Base-by-base conservation (phyloP, 2,888 invertebrate species). In the Cyaniris semiargus region DNA sequence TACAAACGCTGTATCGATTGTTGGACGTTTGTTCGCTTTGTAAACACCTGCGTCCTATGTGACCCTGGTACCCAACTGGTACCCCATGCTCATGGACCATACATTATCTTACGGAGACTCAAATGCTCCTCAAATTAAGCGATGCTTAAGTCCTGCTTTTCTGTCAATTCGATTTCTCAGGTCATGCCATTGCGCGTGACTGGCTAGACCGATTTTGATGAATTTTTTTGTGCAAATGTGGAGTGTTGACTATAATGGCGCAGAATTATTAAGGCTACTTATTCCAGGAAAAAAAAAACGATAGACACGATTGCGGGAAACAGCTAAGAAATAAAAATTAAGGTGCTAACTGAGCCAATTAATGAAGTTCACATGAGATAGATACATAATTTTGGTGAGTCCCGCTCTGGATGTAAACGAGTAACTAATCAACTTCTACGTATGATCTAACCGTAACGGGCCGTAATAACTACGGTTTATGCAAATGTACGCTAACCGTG, bases 1-100 rank as follows among this genome's bases (percentile, higher is more conserved):
- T 83, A 81, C 80, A 83, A 82, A 82, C 76, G 80, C 78, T 81
- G 81, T 83, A 84, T 83, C 84, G 85, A 85, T 83, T 83, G 84
- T 84, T 82, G 82, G 80, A 81, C 81, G 75, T 79, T 78, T 56
- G 66, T 77, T 78, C 78, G 79, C 79, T 80, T 81, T 80, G 80
- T 81, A 78, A 80, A 78, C 76, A 74, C 74, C 74, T 74, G 53
- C 23, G 23, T 21, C 74, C 21, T 53, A 74, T 74, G 53, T 53
- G 74, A 53, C 74, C 74, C 74, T 74, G 53, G 74, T 74, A 74
- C 53, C 4, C 48, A 27, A 15, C 74, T 74, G 53, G 74, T 74
- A 74, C 53, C 4, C 48, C 48, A 15, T 66, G 66, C 66, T 66
- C 66, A 31, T 18, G 31, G 27, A 31, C 66, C 27, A 66, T 13